phyloP scores from a whole-genome alignment of 2,888 invertebrate species.

The Papilio gigon region DNA sequence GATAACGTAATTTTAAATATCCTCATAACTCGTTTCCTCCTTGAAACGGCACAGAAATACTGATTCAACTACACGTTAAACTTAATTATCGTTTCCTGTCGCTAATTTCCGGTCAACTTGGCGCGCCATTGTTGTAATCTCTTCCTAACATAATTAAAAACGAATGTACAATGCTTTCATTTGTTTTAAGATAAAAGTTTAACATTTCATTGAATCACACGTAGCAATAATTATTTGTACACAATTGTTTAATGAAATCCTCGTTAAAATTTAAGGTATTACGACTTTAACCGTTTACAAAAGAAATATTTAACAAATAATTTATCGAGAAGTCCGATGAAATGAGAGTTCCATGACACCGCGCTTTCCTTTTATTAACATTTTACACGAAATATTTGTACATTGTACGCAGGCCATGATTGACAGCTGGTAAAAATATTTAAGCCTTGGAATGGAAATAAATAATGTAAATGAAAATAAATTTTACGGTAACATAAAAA shows the following conservation, averaged over 20 bases:
- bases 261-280: not conserved
- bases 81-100: conserved; percentile 30
- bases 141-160: conserved; percentile 8
- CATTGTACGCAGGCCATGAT: not conserved
- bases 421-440: not conserved
- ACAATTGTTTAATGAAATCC: not conserved
- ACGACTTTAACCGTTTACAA: not conserved
- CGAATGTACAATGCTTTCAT: not conserved
- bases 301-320: conserved; percentile 13
- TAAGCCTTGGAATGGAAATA: not conserved
- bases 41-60: not conserved
- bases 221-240: not conserved
- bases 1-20: not conserved
- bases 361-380: conserved; percentile 1
- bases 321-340: conserved; percentile 11
- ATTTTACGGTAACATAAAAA: not conserved
- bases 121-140: conserved; percentile 11
- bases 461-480: not conserved
- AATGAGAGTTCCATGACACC: conserved; percentile 10
- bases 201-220: not conserved
- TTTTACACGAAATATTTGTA: conserved; percentile 1
- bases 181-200: not conserved
- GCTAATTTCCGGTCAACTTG: conserved; percentile 22
- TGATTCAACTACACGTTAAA: conserved; percentile 18
- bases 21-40: not conserved